phyloP scores from a whole-genome alignment of 2,797 vertebrate species.

The Tympanoctomys barrerae region DNA sequence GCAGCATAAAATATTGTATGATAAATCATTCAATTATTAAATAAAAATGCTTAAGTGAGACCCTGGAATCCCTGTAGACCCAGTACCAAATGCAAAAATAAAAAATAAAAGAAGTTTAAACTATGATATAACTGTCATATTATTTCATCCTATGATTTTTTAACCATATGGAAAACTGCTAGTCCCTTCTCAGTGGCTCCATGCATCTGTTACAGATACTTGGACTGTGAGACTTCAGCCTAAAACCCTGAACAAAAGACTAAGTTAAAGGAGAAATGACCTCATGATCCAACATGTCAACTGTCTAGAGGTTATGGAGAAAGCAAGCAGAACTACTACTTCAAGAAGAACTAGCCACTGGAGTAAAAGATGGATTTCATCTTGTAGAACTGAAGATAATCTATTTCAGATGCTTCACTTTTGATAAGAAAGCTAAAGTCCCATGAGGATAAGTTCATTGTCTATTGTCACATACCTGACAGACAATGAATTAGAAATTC shows the following conservation, averaged over 20 bases:
- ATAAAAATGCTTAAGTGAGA: neutral
- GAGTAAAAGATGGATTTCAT: neutral
- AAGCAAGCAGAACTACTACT: neutral
- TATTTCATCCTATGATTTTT: neutral
- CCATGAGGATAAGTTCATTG: neutral
- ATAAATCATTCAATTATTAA: slow-evolving; percentile 15
- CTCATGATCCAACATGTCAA: slow-evolving; percentile 16
- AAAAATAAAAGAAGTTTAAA: neutral
- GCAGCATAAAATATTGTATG: neutral
- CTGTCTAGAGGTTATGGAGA: neutral
- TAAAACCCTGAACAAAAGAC: neutral
- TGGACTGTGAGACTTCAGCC: neutral
- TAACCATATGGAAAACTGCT: neutral
- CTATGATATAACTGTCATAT: neutral
- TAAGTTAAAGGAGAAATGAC: neutral
- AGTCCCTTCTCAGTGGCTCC: neutral
- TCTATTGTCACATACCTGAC: neutral
- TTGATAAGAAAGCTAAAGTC: neutral
- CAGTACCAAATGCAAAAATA: too few relatives aligned
- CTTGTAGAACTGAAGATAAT: neutral
- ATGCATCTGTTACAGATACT: neutral
- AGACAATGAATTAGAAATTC: neutral
- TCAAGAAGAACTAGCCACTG: neutral
- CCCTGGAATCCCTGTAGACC: too few relatives aligned
- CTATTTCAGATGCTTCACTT: slow-evolving; percentile 10